Evolutionary conservation across 2,797 vertebrate genomes (phyloP), one percentile per base, ranked within the genome.

Genomic region (Bucorvus abyssinicus): DNA sequence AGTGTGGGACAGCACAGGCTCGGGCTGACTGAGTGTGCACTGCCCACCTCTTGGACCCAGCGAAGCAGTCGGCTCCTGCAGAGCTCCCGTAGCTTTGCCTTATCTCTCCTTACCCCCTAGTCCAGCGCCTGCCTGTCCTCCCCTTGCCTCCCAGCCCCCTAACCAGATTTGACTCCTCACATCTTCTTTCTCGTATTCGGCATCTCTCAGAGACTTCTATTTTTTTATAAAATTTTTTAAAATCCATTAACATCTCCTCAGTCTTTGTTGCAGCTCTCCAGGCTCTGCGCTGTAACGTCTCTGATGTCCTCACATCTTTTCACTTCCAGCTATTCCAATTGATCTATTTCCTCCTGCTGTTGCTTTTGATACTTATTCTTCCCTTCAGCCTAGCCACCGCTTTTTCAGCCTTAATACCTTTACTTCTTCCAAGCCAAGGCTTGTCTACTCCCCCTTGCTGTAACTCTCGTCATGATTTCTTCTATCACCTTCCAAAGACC

Each of bases 271-370:
- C 52, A 32, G 63, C 40, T 85, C 71, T 63, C 10, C 13, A 61
- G 30, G 30, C 27, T 89, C n/a, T 11, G 10, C 1, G 6, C 38
- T 73, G 27, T 57, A 79, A 42, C 7, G 1, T 79, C 8, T 79
- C 38, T 79, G 45, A 57, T 64, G 27, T 56, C n/a, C 29, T 87
- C 20, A 0, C 6, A 11, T 52, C 75, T 90, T 88, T 84, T 82
- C 14, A 30, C 14, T 92, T 91, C 47, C 57, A 87, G 44, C 44
- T 84, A 29, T 93, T 87, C 27, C 70, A 84, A 70, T 30, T 91
- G 81, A 87, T 87, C 56, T 49, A 16, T 71, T 94, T 94, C 44
- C 10, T 89, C 74, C 64, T 83, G 53, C 78, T 84, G 53, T 77
- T 94, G 34, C 45, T 85, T 85, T 70, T 44, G 59, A 19, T 70